Base-by-base conservation (phyloP, 1,140 invertebrate genomes). In the Acyrthosiphon pisum region DNA sequence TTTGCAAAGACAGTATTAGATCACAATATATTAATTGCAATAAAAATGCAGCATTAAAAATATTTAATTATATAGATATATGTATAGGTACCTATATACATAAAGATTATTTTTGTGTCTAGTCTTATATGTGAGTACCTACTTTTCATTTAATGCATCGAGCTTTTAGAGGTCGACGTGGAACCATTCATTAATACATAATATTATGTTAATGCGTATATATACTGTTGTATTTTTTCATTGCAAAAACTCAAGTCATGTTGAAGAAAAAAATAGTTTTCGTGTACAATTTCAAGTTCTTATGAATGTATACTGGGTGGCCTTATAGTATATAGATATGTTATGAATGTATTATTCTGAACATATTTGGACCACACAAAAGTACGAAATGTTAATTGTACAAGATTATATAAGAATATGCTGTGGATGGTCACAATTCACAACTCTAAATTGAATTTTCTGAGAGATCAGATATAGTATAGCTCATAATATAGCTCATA, bases 1-100 rank as follows among this genome's bases (percentile, higher is more conserved):
- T 92, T 92, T 83, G 68, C n/a, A 44, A 35, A 18, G 76, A 48
- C 68, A 83, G 68, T 83, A 35, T 76, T 92, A 81, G 91, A 92
- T 50, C 90, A 48, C 90, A n/a, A 91, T 60, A 50, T 48, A 90
- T 90, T 91, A 91, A 91, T 91, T 44, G 37, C 60, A 41, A 81
- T 76, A n/a, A 22, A 91, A 91, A 91, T n/a, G 60, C 60, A 76
- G 60, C 60, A 46, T 91, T 91, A 76, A 44, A 91, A n/a, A 41
- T 44, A 91, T 44, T 41, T 90, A 56, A 90, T 90, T 56, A 90
- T 60, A 90, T 41, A 41, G 41, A 41, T 41, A 41, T n/a, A 41
- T 87, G 9, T 48, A n/a, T n/a, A 8, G 41, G 86, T 44, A 87
- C 18, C 35, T 30, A 30, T 14, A 76, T 76, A 76, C 60, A 76